Base-by-base conservation (phyloP, 2,888 invertebrate genomes). In the Coenonympha arcania region DNA sequence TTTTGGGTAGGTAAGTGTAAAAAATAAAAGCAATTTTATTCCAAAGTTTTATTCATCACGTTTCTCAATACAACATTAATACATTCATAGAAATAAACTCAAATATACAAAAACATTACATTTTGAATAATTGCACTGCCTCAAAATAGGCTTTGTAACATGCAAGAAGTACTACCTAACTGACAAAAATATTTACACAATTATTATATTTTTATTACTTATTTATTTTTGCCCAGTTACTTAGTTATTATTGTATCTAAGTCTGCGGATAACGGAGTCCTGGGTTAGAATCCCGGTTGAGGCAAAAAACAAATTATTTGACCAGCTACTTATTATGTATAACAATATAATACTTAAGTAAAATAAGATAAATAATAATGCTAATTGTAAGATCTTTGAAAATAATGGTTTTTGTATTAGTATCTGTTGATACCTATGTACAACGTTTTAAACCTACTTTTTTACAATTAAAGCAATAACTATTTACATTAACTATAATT, bases 21-120 rank as follows among this genome's bases (percentile, higher is more conserved):
- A 43, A 30, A 42, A 49, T 46, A 8, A 33, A 16, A 30, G 5
- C 31, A 22, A n/a, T n/a, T 40, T 48, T 48, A 26, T 30, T 51
- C 46, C 44, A 44, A 45, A 36, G 57, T 55, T 59, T 56, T 58
- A 59, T 63, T 58, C 49, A 52, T 56, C 51, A 59, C 46, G 30
- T 42, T 15, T 49, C 57, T 41, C 40, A 41, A 55, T 52, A 60
- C 55, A 59, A 60, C 59, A 58, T 57, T 55, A 58, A 52, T 49
- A 59, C 49, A 54, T 57, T 56, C 31, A 48, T 45, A 50, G 48
- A 55, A 54, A 62, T 41, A 58, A 45, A 44, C 55, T 57, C 61
- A 58, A 58, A 58, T 57, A 61, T 61, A 62, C 55, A 62, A 60
- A 63, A 62, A 60, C 62, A 48, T 34, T 15, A n/a, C n/a, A 22